Evolutionary conservation across 2,888 invertebrate species (phyloP).

Genomic region (Dinocampus coccinellae): DNA sequence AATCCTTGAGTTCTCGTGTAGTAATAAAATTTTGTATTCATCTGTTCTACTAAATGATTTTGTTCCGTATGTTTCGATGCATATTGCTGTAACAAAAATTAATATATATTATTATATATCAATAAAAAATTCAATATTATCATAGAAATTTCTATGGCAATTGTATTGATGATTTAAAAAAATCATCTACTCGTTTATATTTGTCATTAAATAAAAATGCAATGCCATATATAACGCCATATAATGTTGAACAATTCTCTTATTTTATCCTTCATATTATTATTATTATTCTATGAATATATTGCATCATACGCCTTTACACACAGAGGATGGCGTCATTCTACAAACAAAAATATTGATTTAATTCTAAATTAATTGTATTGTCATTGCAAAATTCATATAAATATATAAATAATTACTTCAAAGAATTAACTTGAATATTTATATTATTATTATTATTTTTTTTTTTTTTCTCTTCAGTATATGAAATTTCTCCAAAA

Average conservation of each 20-base stretch:
- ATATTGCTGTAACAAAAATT: conserved; percentile 74
- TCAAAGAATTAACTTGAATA: background rate
- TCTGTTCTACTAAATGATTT: conserved; percentile 77
- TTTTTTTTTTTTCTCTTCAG: background rate
- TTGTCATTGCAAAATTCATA: conserved; percentile 5
- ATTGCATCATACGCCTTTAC: conserved; percentile 44
- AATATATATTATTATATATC: background rate
- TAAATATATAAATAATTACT: background rate
- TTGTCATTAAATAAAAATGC: conserved; percentile 18
- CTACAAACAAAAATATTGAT: too few relatives aligned
- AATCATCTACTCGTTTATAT: background rate
- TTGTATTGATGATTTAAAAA: background rate
- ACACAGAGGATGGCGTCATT: conserved; percentile 5
- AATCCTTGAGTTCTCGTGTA: conserved; percentile 94
- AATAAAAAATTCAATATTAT: background rate
- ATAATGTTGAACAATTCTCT: conserved; percentile 37
- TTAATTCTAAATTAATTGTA: conserved; percentile 2
- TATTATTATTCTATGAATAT: conserved; percentile 18
- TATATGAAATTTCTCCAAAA: background rate
- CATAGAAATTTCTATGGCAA: background rate
- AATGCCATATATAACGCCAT: conserved; percentile 37
- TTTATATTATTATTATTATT: background rate
- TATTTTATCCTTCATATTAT: conserved; percentile 51
- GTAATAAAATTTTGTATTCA: conserved; percentile 89
- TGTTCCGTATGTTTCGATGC: conserved; percentile 81